Conservation (phyloP, 1,140 invertebrate genomes). For the Drosophila obscura region DNA sequence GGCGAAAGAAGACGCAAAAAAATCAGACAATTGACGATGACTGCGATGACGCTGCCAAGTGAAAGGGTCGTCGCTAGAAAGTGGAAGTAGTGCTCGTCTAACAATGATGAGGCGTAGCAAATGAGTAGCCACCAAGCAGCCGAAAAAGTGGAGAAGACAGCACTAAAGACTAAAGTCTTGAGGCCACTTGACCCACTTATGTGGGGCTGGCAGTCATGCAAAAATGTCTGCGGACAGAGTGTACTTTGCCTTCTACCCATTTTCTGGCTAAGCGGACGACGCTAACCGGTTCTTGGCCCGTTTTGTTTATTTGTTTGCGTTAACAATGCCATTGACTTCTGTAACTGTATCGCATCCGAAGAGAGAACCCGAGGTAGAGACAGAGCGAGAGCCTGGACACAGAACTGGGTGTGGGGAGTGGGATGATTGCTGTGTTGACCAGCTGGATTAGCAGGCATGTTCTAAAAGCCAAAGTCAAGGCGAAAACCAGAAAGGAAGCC, state of each 20-base stretch:
- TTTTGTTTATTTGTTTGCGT: conserved; percentile 69
- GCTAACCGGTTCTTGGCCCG: conserved; percentile 32
- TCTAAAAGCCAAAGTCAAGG: conserved; percentile 60
- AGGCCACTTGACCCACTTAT: conserved; percentile 59
- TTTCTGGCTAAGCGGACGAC: conserved; percentile 42
- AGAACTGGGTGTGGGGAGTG: conserved; percentile 38
- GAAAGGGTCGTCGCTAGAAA: conserved; percentile 74
- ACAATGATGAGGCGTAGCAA: conserved; percentile 33
- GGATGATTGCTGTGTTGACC: conserved; percentile 54
- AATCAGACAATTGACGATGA: conserved; percentile 44
- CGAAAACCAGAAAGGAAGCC: no score
- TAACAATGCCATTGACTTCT: conserved; percentile 62
- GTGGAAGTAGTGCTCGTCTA: conserved; percentile 67
- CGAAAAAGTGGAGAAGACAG: conserved; percentile 19
- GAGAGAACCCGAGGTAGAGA: no score
- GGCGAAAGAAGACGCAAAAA: conserved; percentile 53
- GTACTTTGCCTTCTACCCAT: conserved; percentile 50
- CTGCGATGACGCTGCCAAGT: conserved; percentile 70
- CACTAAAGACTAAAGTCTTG: conserved; percentile 14
- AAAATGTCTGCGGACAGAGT: conserved; percentile 44
- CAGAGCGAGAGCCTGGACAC: conserved; percentile 34
- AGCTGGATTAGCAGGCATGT: conserved; percentile 67
- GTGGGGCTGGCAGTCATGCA: conserved; percentile 41
- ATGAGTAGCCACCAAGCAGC: conserved; percentile 22
- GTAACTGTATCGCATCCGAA: conserved; percentile 60